Evolutionary conservation across 2,113 vertebrate genomes (phyloP), one percentile per base, ranked within the genome.

Genomic region (Coptodon bakossiorum): DNA sequence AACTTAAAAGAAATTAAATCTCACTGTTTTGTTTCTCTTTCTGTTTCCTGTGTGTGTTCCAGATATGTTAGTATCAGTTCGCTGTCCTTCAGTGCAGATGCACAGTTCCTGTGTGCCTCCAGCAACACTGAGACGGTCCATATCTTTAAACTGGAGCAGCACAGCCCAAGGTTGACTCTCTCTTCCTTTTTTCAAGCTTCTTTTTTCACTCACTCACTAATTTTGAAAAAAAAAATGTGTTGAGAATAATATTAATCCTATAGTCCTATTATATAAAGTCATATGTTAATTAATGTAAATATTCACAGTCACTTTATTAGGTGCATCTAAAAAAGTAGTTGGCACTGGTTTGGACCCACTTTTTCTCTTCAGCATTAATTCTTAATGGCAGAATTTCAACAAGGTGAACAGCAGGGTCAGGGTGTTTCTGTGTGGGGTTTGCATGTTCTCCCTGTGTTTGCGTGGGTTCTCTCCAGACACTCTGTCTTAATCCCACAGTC

Each of bases 81-180:
- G 0, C 92, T 99, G 76, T 98, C 97, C 66, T 99, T 99, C 96
- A 99, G 98, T 7, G 97, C 97, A 81, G 98, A 99, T 56, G 97
- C 97, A 1, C 98, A 99, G 95, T 99, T 99, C 97, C 96, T 99
- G 50, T 99, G 97, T 11, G 97, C 98, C 22, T 98, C 98, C 34
- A 99, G 98, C 95, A 99, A 99, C 95, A 99, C 98, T 0, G 98
- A 99, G 95, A 99, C 98, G 0, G 97, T 99, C 88, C 98, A 99
- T 91, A 97, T 99, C 96, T 99, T 99, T 93, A 98, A 97, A 94
- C 95, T 99, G 96, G 98, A 98, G 45, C 97, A 97, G 86, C 96
- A 97, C 90, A 95, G 96, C 10, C 96, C 96, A 91, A 98, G 97
- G 98, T 97, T 94, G 91, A 92, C 56, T 11, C 86, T 24, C 57